These are phyloP conservation scores for Dermochelys coriacea DNA, from an alignment of 2,797 vertebrate species.

Conservation along the genomic window DNA sequence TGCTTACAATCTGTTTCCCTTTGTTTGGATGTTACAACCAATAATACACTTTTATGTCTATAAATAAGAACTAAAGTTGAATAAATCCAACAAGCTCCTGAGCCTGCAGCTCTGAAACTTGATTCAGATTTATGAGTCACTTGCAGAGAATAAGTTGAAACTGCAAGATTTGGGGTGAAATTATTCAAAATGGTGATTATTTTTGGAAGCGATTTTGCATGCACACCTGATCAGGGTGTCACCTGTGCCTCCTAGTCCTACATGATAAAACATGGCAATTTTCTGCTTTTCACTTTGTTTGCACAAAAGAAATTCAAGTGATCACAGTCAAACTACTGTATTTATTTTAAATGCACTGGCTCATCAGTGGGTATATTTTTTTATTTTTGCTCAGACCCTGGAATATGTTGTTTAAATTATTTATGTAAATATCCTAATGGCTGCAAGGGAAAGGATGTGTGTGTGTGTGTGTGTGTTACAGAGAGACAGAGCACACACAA, in stretches of 20 bases:
- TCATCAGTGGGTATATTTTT: constrained; percentile 65
- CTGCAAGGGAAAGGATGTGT: constrained; percentile 36
- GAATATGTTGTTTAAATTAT: constrained; percentile 63
- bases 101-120: constrained; percentile 92
- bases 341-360: constrained; percentile 79
- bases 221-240: constrained; percentile 97
- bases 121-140: constrained; percentile 99
- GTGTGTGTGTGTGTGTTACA: background rate
- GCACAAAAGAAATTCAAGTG: constrained; percentile 87
- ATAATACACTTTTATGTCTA: constrained; percentile 93
- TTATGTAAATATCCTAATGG: constrained; percentile 70
- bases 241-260: constrained; percentile 88
- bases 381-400: constrained; percentile 62
- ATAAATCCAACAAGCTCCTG: constrained; percentile 94
- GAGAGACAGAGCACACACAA: background rate
- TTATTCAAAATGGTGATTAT: constrained; percentile 98
- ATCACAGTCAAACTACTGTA: constrained; percentile 75
- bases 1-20: constrained; percentile 87
- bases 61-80: constrained; percentile 94
- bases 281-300: constrained; percentile 92
- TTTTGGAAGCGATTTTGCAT: constrained; percentile 97
- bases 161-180: constrained; percentile 92
- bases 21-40: constrained; percentile 89
- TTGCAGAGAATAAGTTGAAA: constrained; percentile 93
- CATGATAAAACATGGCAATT: constrained; percentile 97